Conservation (phyloP, 2,888 invertebrate species). For the Coenonympha glycerion region DNA sequence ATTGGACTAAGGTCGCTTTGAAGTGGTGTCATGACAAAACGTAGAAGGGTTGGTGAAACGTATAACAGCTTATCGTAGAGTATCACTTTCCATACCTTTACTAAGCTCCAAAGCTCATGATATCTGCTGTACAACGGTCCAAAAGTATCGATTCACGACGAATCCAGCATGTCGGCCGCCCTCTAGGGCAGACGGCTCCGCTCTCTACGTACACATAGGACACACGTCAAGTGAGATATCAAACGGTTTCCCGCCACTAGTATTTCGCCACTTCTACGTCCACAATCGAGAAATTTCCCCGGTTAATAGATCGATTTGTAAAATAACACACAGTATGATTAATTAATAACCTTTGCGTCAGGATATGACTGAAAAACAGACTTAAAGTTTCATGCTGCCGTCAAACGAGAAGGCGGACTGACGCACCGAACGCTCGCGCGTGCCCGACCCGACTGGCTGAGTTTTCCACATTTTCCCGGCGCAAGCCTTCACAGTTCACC, state of each 20-base stretch:
- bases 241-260: slow-evolving; percentile 76
- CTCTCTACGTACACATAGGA: slow-evolving; percentile 72
- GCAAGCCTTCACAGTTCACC: slow-evolving; percentile 74
- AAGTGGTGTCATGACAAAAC: slow-evolving; percentile 18
- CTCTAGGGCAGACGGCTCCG: slow-evolving; percentile 71
- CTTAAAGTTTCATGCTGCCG: slow-evolving; percentile 63
- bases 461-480: slow-evolving; percentile 71
- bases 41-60: slow-evolving; percentile 3
- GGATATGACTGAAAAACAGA: slow-evolving; percentile 54
- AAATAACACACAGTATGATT: slow-evolving; percentile 30
- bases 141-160: slow-evolving; percentile 75
- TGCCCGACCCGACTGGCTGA: slow-evolving; percentile 70
- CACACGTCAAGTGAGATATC: slow-evolving; percentile 74
- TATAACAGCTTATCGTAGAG: slow-evolving; percentile 30
- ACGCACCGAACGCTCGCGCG: slow-evolving; percentile 54
- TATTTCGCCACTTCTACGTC: slow-evolving; percentile 54
- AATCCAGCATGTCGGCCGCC: slow-evolving; percentile 75
- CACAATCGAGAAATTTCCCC: slow-evolving; percentile 31
- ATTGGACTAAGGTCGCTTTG: slow-evolving; percentile 33
- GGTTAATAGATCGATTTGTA: slow-evolving; percentile 1
- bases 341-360: slow-evolving; percentile 35
- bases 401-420: slow-evolving; percentile 42
- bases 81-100: slow-evolving; percentile 68
- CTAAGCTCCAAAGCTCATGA: slow-evolving; percentile 67
- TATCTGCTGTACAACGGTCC: slow-evolving; percentile 68